Conservation (phyloP, 2,797 vertebrate genomes). For the Merluccius polli region DNA sequence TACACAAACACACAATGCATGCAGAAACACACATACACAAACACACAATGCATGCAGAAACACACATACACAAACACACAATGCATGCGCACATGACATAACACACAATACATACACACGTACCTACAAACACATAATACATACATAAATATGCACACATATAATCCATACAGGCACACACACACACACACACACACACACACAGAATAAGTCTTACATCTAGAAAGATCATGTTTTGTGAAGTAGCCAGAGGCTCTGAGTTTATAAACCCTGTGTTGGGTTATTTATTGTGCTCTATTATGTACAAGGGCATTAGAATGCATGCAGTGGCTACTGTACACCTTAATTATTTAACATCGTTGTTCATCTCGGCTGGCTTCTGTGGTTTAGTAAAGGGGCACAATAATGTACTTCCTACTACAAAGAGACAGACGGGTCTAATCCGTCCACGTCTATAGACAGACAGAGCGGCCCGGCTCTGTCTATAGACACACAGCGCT, state of each 20-base stretch:
- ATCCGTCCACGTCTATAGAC: neutral
- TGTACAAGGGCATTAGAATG: slow-evolving; percentile 12
- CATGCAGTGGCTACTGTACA: slow-evolving; percentile 8
- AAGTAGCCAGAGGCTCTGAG: slow-evolving; percentile 29
- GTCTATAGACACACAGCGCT: too few relatives aligned
- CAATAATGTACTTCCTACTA: slow-evolving; percentile 23
- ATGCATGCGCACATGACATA: slow-evolving; percentile 21
- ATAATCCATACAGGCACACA: slow-evolving; percentile 20
- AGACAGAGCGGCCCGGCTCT: neutral
- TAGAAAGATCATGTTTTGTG: slow-evolving; percentile 23
- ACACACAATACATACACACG: neutral
- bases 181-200: slow-evolving; percentile 6
- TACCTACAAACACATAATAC: too few relatives aligned
- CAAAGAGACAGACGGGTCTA: slow-evolving; percentile 6
- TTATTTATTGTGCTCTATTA: slow-evolving; percentile 20
- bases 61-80: neutral
- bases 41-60: too few relatives aligned
- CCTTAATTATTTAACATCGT: slow-evolving; percentile 41
- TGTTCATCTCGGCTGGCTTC: slow-evolving; percentile 43
- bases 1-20: too few relatives aligned
- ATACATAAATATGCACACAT: neutral
- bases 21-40: neutral
- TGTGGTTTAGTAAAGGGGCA: slow-evolving; percentile 10
- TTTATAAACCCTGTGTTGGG: slow-evolving; percentile 33
- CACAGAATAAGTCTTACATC: neutral